Evolutionary conservation across 2,888 invertebrate genomes (phyloP).

Genomic region (Tortricodes alternella): DNA sequence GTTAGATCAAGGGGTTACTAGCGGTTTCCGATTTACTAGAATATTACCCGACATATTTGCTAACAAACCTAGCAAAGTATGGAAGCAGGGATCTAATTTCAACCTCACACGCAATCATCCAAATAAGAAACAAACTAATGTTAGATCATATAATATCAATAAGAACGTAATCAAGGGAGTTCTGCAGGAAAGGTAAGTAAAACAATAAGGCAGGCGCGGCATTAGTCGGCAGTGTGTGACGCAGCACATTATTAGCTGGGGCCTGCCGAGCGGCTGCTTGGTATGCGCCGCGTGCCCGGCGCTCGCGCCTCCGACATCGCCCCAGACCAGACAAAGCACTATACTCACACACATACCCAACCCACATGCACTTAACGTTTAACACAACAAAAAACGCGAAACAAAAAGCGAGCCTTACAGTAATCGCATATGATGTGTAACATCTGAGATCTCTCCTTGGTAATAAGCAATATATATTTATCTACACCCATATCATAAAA

Average conservation of each 20-base stretch:
- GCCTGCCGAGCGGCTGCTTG: slow-evolving; percentile 55
- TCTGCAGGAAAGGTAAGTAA: slow-evolving; percentile 50
- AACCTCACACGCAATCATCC: too few species aligned
- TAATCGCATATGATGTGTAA: too few species aligned
- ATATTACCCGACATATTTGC: too few species aligned
- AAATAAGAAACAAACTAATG: not conserved
- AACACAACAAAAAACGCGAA: not conserved
- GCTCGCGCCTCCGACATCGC: slow-evolving; percentile 46
- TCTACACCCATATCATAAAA: too few species aligned
- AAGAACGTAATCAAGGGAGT: slow-evolving; percentile 8
- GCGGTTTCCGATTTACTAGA: too few species aligned
- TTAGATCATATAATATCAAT: not conserved
- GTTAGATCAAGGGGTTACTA: too few species aligned
- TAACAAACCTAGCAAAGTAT: too few species aligned
- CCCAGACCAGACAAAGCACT: slow-evolving; percentile 37
- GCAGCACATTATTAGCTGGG: slow-evolving; percentile 71
- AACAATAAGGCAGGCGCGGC: slow-evolving; percentile 48
- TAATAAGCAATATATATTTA: too few species aligned
- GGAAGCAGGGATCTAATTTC: too few species aligned
- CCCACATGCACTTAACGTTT: not conserved
- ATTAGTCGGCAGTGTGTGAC: slow-evolving; percentile 64
- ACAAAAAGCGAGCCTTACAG: not conserved
- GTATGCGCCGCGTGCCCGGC: slow-evolving; percentile 59
- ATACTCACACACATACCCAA: not conserved
- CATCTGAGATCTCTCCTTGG: too few species aligned